Evolutionary conservation across 1,140 invertebrate genomes (phyloP).

Genomic region (Ceratina australensis): DNA sequence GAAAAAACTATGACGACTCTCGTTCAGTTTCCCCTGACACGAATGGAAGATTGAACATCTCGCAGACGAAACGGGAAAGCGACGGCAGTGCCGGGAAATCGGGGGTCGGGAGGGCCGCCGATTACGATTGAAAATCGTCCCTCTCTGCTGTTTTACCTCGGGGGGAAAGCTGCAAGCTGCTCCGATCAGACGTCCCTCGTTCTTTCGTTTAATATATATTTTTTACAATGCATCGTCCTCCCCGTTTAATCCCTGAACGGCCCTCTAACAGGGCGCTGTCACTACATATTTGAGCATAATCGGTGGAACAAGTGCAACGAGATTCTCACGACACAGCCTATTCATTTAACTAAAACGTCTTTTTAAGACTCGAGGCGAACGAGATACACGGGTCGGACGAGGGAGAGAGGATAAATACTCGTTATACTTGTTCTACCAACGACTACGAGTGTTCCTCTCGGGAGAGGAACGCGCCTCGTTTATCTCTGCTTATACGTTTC

Average conservation of each 20-base stretch:
- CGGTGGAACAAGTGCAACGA: constrained; percentile 19
- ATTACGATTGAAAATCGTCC: no score
- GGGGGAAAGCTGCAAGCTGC: neutral
- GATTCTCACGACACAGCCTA: no score
- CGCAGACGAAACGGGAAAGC: constrained; percentile 4
- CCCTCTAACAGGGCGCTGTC: constrained; percentile 4
- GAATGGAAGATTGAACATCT: no score
- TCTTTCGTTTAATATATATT: neutral
- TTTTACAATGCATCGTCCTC: neutral
- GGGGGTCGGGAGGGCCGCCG: no score
- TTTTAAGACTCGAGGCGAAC: neutral
- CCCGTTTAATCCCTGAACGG: neutral
- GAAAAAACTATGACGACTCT: no score
- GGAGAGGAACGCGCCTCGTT: constrained; percentile 3
- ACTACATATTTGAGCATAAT: constrained; percentile 6
- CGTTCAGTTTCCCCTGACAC: no score
- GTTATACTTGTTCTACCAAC: constrained; percentile 10
- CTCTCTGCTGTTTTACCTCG: no score
- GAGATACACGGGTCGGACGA: no score
- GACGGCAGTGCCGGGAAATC: constrained; percentile 3
- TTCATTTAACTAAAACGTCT: no score
- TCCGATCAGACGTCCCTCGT: constrained; percentile 29
- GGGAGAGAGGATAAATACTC: neutral
- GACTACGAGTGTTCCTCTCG: neutral
- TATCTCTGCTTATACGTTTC: neutral